phyloP scores from a whole-genome alignment of 2,113 vertebrate genomes.

The Gambusia holbrooki region DNA sequence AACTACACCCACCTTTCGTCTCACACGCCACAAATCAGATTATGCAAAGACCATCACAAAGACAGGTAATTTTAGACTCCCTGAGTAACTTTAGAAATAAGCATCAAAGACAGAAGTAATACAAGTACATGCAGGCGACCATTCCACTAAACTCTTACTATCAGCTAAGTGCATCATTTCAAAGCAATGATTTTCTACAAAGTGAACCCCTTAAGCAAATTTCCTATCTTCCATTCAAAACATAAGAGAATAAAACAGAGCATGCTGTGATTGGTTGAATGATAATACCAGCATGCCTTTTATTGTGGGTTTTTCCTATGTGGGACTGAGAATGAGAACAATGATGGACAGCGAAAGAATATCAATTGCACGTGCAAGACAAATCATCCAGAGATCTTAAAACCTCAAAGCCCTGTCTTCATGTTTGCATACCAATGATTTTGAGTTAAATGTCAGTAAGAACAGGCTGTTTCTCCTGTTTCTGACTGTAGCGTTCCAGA shows the following conservation, averaged over 20 bases:
- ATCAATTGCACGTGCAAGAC: constrained; percentile 58
- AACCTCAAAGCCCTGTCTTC: constrained; percentile 35
- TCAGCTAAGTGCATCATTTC: constrained; percentile 66
- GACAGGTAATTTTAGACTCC: constrained; percentile 56
- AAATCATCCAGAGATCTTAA: constrained; percentile 51
- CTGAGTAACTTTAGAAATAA: constrained; percentile 43
- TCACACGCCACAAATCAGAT: constrained; percentile 47
- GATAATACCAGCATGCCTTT: constrained; percentile 66
- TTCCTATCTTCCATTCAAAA: constrained; percentile 68
- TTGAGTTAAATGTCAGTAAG: constrained; percentile 39
- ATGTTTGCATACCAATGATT: constrained; percentile 58
- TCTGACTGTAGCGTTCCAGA: background rate
- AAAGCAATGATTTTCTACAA: constrained; percentile 72
- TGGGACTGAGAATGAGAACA: constrained; percentile 52
- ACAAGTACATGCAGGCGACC: constrained; percentile 27
- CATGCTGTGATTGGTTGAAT: constrained; percentile 55
- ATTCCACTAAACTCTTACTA: constrained; percentile 54
- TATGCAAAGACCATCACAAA: constrained; percentile 52
- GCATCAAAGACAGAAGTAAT: constrained; percentile 19
- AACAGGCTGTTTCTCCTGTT: constrained; percentile 13
- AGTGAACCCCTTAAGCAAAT: constrained; percentile 66
- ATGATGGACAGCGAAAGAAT: constrained; percentile 63
- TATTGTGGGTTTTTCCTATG: constrained; percentile 72
- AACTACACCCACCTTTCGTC: constrained; percentile 34
- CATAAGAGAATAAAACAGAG: constrained; percentile 69